Evolutionary conservation across 2,113 vertebrate species (phyloP).

Genomic region (Scomber japonicus): DNA sequence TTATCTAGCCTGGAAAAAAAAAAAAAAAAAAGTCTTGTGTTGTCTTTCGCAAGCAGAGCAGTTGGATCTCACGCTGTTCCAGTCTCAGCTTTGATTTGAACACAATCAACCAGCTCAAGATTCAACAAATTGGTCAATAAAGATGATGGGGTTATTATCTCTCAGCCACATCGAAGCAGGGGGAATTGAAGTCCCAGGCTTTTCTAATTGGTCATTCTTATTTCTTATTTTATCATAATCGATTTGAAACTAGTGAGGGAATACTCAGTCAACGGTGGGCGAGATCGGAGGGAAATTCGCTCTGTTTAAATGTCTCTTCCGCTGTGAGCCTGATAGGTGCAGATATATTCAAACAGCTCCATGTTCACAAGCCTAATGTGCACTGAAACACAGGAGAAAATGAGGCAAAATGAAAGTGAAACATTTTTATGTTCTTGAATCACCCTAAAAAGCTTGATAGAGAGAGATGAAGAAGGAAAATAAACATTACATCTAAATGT

Average conservation of each 20-base stretch:
- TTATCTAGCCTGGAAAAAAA: conserved; percentile 39
- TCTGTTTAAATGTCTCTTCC: conserved; percentile 36
- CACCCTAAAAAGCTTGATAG: background rate
- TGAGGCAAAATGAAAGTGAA: background rate
- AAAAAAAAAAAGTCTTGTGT: conserved; percentile 16
- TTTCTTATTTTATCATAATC: conserved; percentile 70
- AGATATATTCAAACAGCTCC: conserved; percentile 29
- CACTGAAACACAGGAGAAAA: conserved; percentile 17
- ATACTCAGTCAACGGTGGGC: conserved; percentile 10
- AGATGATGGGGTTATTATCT: conserved; percentile 50
- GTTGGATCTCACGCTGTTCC: background rate
- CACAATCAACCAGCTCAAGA: conserved; percentile 23
- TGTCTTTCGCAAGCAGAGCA: conserved; percentile 44
- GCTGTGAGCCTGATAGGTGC: conserved; percentile 42
- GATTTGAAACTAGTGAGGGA: conserved; percentile 31
- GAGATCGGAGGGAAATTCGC: conserved; percentile 3
- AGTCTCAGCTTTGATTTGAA: conserved; percentile 11
- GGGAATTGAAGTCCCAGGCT: conserved; percentile 47
- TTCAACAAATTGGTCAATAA: conserved; percentile 56
- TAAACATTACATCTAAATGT: background rate
- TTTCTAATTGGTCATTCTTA: conserved; percentile 55
- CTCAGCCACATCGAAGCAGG: conserved; percentile 24
- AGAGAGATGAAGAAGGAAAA: background rate
- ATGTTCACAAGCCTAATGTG: conserved; percentile 18
- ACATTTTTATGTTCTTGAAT: background rate